Evolutionary conservation across 2,888 invertebrate species (phyloP).

Genomic region (Toxonevra muliebris): DNA sequence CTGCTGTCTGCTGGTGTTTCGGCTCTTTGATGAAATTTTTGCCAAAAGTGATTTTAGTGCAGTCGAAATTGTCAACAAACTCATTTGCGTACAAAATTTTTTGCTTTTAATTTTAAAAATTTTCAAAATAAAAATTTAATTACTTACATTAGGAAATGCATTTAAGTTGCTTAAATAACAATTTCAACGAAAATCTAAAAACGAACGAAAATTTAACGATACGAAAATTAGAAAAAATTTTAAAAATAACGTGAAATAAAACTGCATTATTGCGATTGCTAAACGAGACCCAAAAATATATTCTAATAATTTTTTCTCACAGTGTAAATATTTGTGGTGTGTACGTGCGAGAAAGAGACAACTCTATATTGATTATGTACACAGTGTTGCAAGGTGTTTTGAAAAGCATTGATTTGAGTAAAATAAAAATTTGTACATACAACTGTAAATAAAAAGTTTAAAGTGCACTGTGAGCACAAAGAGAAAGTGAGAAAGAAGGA

Average conservation of each 20-base stretch:
- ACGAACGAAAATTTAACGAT: constrained; percentile 25
- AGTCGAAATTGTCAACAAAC: constrained; percentile 21
- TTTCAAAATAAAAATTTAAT: constrained; percentile 3
- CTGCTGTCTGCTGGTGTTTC: not conserved
- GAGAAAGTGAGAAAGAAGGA: not conserved
- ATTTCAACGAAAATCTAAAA: constrained; percentile 20
- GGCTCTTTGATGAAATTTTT: not conserved
- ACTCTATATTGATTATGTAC: not conserved
- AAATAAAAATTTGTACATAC: no score
- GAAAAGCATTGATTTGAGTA: no score
- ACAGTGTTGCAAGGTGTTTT: not conserved
- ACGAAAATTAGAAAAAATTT: constrained; percentile 15
- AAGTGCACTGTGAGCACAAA: no score
- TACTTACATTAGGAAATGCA: constrained; percentile 25
- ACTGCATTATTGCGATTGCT: no score
- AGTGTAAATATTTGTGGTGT: no score
- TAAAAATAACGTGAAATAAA: no score
- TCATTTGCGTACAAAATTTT: constrained; percentile 1
- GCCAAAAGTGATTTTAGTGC: constrained; percentile 19
- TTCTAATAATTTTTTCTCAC: no score
- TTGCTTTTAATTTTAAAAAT: not conserved
- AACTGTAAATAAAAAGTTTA: no score
- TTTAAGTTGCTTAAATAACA: not conserved
- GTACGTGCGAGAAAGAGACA: no score
- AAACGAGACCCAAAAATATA: no score